Evolutionary conservation across 1,140 invertebrate genomes (phyloP).

Genomic region (Heliconius nattereri): DNA sequence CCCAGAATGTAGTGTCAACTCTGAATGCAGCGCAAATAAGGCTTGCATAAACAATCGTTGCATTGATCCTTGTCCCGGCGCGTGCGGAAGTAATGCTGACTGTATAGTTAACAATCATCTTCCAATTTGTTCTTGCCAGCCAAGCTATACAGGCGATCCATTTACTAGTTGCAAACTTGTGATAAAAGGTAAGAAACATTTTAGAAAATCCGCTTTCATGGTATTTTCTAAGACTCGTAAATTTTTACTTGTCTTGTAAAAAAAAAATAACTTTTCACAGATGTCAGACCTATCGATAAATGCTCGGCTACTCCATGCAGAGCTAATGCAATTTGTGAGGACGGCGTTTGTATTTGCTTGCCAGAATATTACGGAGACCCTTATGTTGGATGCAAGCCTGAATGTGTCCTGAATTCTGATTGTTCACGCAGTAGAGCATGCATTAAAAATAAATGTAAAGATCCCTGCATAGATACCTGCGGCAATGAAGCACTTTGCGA

Average conservation of each 20-base stretch:
- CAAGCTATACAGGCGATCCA: constrained; percentile 87
- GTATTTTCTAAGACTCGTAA: too few species aligned
- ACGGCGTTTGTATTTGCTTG: constrained; percentile 85
- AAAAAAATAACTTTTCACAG: constrained; percentile 48
- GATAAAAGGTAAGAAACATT: constrained; percentile 39
- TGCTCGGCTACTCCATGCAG: constrained; percentile 87
- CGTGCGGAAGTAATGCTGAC: constrained; percentile 88
- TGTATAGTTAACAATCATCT: constrained; percentile 87
- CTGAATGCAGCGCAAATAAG: constrained; percentile 85
- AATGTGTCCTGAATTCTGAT: constrained; percentile 86
- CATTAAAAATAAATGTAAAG: constrained; percentile 86
- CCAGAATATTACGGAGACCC: constrained; percentile 85
- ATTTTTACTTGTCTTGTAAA: too few species aligned
- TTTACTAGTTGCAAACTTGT: constrained; percentile 76
- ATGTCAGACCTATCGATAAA: constrained; percentile 72
- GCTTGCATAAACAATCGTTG: constrained; percentile 87
- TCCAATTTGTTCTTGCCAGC: constrained; percentile 85
- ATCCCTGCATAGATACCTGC: constrained; percentile 89
- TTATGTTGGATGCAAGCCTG: constrained; percentile 83
- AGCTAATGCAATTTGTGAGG: constrained; percentile 82
- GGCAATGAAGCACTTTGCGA: constrained; percentile 88
- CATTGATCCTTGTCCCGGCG: constrained; percentile 86
- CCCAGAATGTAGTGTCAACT: constrained; percentile 88
- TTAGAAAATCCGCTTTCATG: constrained; percentile 5
- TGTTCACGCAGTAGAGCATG: constrained; percentile 86